These are phyloP conservation scores for Promerops cafer DNA, from an alignment of 2,113 vertebrate genomes.

Conservation along the genomic window DNA sequence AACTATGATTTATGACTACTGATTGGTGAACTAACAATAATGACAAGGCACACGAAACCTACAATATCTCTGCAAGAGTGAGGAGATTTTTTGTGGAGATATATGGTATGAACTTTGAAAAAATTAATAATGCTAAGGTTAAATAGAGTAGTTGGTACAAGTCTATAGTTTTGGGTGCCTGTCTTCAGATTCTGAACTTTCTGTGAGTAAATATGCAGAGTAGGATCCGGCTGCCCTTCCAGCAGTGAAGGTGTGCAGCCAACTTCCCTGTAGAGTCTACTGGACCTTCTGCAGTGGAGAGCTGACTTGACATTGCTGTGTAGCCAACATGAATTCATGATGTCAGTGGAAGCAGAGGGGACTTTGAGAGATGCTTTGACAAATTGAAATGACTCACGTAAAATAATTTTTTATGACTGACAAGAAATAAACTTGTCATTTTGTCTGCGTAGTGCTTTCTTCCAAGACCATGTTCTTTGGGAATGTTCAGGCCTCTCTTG, in stretches of 20 bases:
- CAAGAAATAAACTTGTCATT: neutral
- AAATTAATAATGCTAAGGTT: neutral
- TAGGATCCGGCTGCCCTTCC: neutral
- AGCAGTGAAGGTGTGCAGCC: neutral
- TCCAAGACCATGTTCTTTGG: neutral
- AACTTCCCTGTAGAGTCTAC: neutral
- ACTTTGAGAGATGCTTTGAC: neutral
- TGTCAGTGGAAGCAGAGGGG: neutral
- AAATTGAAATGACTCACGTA: neutral
- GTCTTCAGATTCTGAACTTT: neutral
- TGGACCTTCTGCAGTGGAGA: neutral
- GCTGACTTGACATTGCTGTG: neutral
- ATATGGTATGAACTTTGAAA: neutral
- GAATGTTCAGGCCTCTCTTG: neutral
- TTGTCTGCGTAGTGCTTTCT: neutral
- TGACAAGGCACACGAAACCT: accelerated
- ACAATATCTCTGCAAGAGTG: neutral
- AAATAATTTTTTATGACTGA: neutral
- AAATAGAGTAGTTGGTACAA: neutral
- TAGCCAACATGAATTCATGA: neutral
- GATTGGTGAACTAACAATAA: neutral
- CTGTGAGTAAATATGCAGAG: neutral
- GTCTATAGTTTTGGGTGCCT: neutral
- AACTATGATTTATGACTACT: neutral
- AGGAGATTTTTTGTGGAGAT: neutral